Conservation (phyloP, 2,113 vertebrate species). For the Cettia cetti region DNA sequence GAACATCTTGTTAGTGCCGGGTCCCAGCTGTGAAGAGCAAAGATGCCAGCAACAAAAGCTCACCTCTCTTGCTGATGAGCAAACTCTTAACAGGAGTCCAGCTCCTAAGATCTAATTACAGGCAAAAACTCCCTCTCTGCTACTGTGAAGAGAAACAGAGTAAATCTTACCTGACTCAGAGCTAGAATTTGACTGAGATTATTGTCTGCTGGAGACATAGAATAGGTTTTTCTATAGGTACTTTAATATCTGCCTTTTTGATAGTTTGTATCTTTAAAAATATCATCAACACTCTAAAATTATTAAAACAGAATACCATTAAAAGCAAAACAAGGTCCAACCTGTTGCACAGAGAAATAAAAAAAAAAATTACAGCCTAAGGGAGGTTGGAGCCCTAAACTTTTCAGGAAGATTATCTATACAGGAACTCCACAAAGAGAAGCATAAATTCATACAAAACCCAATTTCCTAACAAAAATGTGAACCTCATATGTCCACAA, state of each 20-base stretch:
- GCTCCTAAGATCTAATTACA: background rate
- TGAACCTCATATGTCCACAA: background rate
- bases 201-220: background rate
- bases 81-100: background rate
- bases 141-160: background rate
- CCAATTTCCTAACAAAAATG: background rate
- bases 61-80: background rate
- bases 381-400: background rate
- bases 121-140: background rate
- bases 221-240: background rate
- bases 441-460: background rate
- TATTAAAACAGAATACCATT: background rate
- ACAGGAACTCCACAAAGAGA: background rate
- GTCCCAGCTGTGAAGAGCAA: background rate
- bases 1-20: background rate
- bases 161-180: background rate
- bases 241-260: background rate
- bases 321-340: background rate
- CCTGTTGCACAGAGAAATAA: background rate
- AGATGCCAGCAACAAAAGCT: background rate
- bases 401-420: background rate
- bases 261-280: background rate
- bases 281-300: background rate
- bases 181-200: background rate
- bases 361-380: background rate